Base-by-base conservation (phyloP, 1,140 invertebrate species). In the Atta cephalotes region DNA sequence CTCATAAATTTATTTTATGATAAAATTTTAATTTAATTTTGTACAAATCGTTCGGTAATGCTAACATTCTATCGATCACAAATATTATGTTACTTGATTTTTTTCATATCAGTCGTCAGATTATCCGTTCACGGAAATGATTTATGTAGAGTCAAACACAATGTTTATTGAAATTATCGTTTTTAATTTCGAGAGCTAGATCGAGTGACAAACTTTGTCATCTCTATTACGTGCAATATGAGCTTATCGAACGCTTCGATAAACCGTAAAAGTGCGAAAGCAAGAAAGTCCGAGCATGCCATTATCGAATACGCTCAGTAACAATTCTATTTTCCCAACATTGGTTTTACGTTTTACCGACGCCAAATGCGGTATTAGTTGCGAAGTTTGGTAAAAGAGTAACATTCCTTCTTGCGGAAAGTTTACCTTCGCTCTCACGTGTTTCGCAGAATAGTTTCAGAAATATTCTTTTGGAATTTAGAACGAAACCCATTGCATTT, bases 191-290 rank as follows among this genome's bases (percentile, higher is more conserved):
- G 25, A 62, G 68, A 82, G 28, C 62, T 74, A 35, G 35, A 82
- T 72, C 70, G 79, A 72, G 12, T 82, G 25, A 28, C 45, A 60
- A 84, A 84, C 56, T 74, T 76, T n/a, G 56, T 84, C 58, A 76
- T 76, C 28, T 84, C 31, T 74, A 74, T 76, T 82, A 76, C 39
- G 56, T 28, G 18, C 39, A 81, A 81, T 35, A 45, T 81, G 70
- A 62, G 80, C 79, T 74, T 74, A 31, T 12, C n/a, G 7, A n/a
- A 66, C n/a, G 70, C 21, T 39, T 39, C 7, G 65, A 49, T 53
- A 66, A 39, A 31, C 9, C n/a, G 6, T 84, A 74, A 84, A 84
- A 84, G 39, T n/a, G 39, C 1, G 51, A 62, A 84, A 76, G 56
- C 28, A 63, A 63, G 70, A 62, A 76, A 74, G 39, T 31, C 25